A percentile compares a stretch with the other conserved stretches of the same genome.
Conservation (phyloP, 2,797 vertebrate genomes). For the Harpagifer antarcticus region DNA sequence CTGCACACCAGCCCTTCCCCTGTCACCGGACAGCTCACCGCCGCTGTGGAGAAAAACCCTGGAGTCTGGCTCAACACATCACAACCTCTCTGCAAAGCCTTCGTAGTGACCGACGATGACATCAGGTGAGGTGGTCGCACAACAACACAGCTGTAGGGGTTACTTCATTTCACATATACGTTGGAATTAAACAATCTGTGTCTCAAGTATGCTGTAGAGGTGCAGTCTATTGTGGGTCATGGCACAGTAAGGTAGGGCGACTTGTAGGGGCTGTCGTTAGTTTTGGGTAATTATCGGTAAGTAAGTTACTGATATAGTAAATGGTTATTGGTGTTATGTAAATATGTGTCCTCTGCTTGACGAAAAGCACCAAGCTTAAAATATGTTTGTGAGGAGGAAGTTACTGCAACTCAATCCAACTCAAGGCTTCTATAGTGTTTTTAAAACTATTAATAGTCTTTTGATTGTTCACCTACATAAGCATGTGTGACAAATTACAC, state of each 20-base stretch:
- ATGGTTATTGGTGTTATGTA: too few relatives aligned
- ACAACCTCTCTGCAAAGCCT: conserved; percentile 96
- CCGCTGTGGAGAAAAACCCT: conserved; percentile 96
- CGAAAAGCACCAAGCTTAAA: too few relatives aligned
- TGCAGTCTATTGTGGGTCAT: neutral
- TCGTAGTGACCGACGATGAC: conserved; percentile 96
- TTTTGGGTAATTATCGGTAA: neutral
- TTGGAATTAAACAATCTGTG: neutral
- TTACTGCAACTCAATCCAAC: too few relatives aligned
- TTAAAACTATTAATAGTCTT: too few relatives aligned
- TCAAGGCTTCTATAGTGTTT: too few relatives aligned
- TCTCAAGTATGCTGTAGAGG: neutral
- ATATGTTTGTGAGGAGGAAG: too few relatives aligned
- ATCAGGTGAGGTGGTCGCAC: conserved; percentile 86
- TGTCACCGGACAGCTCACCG: conserved; percentile 95
- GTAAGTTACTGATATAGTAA: too few relatives aligned
- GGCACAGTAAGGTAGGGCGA: neutral
- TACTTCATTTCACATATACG: neutral
- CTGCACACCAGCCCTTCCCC: conserved; percentile 94
- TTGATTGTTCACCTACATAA: neutral
- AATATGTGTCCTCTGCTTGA: too few relatives aligned
- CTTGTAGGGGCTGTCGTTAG: neutral
- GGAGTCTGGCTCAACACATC: conserved; percentile 97
- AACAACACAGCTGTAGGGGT: neutral
- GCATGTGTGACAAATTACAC: neutral